Evolutionary conservation across 2,888 invertebrate species (phyloP), one percentile per base, ranked within the genome.

Genomic region (Ectemnius lituratus): DNA sequence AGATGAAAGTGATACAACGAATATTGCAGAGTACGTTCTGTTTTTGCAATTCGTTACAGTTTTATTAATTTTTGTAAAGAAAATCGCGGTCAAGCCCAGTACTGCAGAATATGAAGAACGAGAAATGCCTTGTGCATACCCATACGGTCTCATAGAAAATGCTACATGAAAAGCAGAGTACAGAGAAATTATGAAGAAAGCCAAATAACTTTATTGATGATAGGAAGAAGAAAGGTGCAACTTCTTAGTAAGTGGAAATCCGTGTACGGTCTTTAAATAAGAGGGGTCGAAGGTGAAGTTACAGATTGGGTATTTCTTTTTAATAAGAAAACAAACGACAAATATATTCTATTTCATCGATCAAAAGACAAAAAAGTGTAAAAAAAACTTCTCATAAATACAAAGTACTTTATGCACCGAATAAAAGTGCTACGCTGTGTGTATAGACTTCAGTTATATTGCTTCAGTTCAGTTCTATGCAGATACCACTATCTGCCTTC

Each of bases 341-440:
- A 70, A 69, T 71, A 75, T 63, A 64, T 62, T 67, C 67, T 63
- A 68, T 66, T 62, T 64, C 61, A 62, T 49, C 49, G 75, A 73
- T 59, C 61, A 61, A 66, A 68, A 64, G 68, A 75, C 70, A 69
- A 75, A 70, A 73, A 73, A 67, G 60, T 62, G 63, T 63, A 70
- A 61, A 73, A 65, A 23, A 23, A 70, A 72, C 37, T 52, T 61
- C 57, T 64, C 60, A 56, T 70, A 70, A 66, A 63, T 66, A 67
- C 67, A 66, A 76, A 37, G 65, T 70, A 62, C 27, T 65, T 67
- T 18, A 59, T 37, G 66, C 68, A 70, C 47, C 46, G 37, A 56
- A 56, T 60, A 56, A 49, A 70, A 59, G 60, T 70, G 60, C 67
- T 27, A 49, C 60, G 18, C 46, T 70, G 57, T 61, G 16, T 61